Evolutionary conservation across 2,888 invertebrate species (phyloP).

Genomic region (Timandra comae): DNA sequence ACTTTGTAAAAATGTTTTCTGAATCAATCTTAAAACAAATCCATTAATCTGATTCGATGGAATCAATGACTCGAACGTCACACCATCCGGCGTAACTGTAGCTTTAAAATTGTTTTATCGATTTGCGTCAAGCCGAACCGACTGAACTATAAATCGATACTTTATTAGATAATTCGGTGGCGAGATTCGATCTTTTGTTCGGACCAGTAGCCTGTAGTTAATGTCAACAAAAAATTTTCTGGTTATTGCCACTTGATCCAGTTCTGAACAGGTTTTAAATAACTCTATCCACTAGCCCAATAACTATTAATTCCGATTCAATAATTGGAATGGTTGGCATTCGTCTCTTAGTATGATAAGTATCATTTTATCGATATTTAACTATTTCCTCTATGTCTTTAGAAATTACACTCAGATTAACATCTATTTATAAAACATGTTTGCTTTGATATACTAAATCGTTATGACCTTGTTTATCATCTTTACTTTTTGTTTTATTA

Average conservation of each 20-base stretch:
- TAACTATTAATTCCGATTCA: slow-evolving; percentile 12
- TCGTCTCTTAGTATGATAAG: no score
- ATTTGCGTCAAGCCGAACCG: slow-evolving; percentile 18
- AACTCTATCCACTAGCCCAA: slow-evolving; percentile 15
- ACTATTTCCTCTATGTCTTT: no score
- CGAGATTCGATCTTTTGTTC: slow-evolving; percentile 17
- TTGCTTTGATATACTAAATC: no score
- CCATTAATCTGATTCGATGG: no score
- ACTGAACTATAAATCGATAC: slow-evolving; percentile 18
- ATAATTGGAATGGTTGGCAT: slow-evolving; percentile 15
- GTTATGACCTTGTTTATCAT: no score
- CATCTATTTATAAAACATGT: no score
- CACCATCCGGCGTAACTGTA: slow-evolving; percentile 26
- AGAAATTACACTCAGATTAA: no score
- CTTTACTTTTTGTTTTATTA: no score
- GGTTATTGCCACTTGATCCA: slow-evolving; percentile 18
- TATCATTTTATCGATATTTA: no score
- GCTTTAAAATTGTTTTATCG: slow-evolving; percentile 26
- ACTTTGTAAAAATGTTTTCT: no score
- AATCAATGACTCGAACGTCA: slow-evolving; percentile 11
- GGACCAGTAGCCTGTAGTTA: slow-evolving; percentile 19
- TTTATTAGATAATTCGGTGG: slow-evolving; percentile 18
- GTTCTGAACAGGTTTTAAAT: slow-evolving; percentile 18
- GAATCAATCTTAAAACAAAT: no score
- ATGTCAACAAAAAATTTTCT: slow-evolving; percentile 19